Percentiles rank a stretch among this genome's conserved stretches.
Evolutionary conservation across 2,888 invertebrate species (phyloP).

Genomic region (Scaptomyza parva): DNA sequence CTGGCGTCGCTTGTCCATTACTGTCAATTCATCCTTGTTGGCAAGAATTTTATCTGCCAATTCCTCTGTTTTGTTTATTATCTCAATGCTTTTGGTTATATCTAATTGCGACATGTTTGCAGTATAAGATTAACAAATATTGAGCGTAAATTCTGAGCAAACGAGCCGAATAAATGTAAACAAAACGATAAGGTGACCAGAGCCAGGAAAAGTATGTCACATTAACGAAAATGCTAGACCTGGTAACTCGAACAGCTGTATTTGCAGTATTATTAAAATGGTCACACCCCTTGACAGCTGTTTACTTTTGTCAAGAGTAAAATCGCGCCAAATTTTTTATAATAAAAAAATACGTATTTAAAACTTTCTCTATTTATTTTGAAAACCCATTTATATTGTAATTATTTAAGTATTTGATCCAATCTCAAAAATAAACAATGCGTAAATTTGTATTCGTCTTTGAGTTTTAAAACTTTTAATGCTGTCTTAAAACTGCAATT

Average conservation of each 20-base stretch:
- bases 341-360: background rate
- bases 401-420: slow-evolving; percentile 27
- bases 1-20: slow-evolving; percentile 83
- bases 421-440: background rate
- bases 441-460: background rate
- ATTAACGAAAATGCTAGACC: background rate
- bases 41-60: slow-evolving; percentile 83
- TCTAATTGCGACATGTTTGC: slow-evolving; percentile 54
- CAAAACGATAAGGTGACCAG: slow-evolving; percentile 42
- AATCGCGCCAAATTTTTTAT: slow-evolving; percentile 2
- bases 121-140: background rate
- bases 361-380: background rate
- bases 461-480: slow-evolving; percentile 13
- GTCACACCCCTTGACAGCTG: background rate
- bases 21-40: slow-evolving; percentile 82
- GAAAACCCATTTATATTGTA: background rate
- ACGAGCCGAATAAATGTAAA: slow-evolving; percentile 28
- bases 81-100: slow-evolving; percentile 77
- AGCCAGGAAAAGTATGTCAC: background rate
- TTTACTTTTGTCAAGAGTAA: background rate
- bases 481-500: slow-evolving; percentile 8
- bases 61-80: slow-evolving; percentile 81
- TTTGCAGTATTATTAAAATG: background rate
- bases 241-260: slow-evolving; percentile 43
- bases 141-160: background rate